Evolutionary conservation across 2,113 vertebrate genomes (phyloP).

Genomic region (Leptosomus discolor): DNA sequence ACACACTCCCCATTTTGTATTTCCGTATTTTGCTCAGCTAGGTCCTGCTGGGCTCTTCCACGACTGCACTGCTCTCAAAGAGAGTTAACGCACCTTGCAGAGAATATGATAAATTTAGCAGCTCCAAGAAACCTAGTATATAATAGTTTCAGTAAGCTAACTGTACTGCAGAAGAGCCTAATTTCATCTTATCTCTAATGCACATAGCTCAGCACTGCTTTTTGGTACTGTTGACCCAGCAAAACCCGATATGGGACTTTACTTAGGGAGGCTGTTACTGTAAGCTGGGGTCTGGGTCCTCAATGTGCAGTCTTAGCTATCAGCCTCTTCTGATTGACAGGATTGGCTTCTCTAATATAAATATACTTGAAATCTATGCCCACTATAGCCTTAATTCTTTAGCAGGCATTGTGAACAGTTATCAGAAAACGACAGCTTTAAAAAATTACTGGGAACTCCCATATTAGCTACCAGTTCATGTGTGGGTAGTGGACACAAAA

Average conservation of each 20-base stretch:
- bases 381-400: neutral
- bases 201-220: neutral
- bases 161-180: neutral
- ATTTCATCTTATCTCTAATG: neutral
- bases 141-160: neutral
- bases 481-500: neutral
- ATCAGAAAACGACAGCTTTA: neutral
- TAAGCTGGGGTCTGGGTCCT: neutral
- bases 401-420: neutral
- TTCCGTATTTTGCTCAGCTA: neutral
- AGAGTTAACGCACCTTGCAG: neutral
- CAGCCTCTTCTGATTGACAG: neutral
- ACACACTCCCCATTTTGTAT: too few species aligned
- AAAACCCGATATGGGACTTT: neutral
- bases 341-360: neutral
- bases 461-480: neutral
- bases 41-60: neutral
- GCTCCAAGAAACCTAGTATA: neutral
- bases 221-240: neutral
- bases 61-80: accelerated
- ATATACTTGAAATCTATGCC: neutral
- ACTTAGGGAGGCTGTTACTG: neutral
- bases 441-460: neutral
- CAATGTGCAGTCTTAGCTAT: neutral
- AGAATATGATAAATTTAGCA: neutral